These are phyloP conservation scores for Spisula solida DNA, from an alignment of 2,888 invertebrate species.

Conservation along the genomic window DNA sequence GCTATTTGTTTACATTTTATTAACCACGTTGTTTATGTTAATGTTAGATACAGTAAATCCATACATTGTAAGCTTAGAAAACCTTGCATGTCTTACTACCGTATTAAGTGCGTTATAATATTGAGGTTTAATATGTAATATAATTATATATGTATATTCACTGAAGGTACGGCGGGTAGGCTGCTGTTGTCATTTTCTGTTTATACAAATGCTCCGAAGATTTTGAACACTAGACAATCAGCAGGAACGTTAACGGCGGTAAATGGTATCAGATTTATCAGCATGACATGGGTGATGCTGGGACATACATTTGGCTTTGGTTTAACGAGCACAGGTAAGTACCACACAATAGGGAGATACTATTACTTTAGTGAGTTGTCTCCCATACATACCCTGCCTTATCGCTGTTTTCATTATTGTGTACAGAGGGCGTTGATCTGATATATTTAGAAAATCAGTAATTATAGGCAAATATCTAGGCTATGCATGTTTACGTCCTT, in stretches of 20 bases:
- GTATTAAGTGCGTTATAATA: too few relatives aligned
- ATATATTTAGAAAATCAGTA: too few relatives aligned
- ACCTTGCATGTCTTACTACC: neutral
- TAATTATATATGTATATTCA: neutral
- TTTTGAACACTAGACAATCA: slow-evolving; percentile 74
- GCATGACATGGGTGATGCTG: slow-evolving; percentile 85
- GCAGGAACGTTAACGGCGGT: slow-evolving; percentile 90
- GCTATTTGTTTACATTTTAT: neutral
- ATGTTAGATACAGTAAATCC: neutral
- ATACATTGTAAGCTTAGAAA: too few relatives aligned
- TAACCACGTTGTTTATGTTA: neutral
- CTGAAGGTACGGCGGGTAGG: slow-evolving; percentile 46
- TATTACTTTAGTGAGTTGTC: neutral
- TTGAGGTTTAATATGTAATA: too few relatives aligned
- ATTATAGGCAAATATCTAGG: too few relatives aligned
- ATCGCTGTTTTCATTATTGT: too few relatives aligned
- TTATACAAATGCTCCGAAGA: slow-evolving; percentile 75
- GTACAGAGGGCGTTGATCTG: too few relatives aligned
- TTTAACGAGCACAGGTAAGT: slow-evolving; percentile 38
- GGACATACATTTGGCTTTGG: slow-evolving; percentile 78
- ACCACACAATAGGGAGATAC: neutral
- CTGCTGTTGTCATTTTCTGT: slow-evolving; percentile 74
- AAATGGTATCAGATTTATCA: slow-evolving; percentile 90
- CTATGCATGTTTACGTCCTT: too few relatives aligned
- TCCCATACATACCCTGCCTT: too few relatives aligned